Base-by-base conservation (phyloP, 2,113 vertebrate species). In the Dendrocopos noguchii region DNA sequence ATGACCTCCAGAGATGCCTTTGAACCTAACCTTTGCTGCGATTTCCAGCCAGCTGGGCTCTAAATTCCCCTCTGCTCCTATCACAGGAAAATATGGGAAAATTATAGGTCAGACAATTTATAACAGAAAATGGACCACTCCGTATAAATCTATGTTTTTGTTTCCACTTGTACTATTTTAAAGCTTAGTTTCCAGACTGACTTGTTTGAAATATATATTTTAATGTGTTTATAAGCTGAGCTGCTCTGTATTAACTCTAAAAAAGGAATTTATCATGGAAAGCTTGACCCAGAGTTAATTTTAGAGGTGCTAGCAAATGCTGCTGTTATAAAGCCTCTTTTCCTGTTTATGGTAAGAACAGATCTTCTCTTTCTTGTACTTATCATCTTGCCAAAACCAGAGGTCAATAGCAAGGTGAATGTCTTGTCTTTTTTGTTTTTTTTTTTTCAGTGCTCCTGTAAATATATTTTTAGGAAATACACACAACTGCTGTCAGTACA, bases 281-380 rank as follows among this genome's bases (percentile, higher is more conserved):
- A 94, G 50, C 68, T 92, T 90, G 81, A 84, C 65, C 65, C 53
- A 91, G 68, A 85, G 87, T 92, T 94, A 94, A 95, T 89, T 96
- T 93, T 93, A 95, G 93, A 94, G 91, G 89, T 94, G 80, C 47
- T 88, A 94, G 82, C 44, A 94, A 94, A 88, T 75, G 53, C 50
- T 94, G 64, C 68, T 88, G 53, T 75, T 91, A 81, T 12, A 91
- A 84, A 93, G 52, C 50, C 25, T 92, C 79, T 87, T 91, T 95
- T 96, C 89, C 79, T 94, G 91, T 89, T 95, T 93, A 95, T 92
- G 72, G 89, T 91, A 87, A 91, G 84, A 96, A 72, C 71, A 76
- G 42, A 81, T 93, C 68, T 84, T 57, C 73, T 82, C 60, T 95
- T 93, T 67, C 59, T 86, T 0, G 0, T 84, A 25, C 42, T 90